A percentile compares a stretch with the other conserved stretches of the same genome.
Conservation (phyloP, 2,797 vertebrate genomes). For the Microcaecilia unicolor region DNA sequence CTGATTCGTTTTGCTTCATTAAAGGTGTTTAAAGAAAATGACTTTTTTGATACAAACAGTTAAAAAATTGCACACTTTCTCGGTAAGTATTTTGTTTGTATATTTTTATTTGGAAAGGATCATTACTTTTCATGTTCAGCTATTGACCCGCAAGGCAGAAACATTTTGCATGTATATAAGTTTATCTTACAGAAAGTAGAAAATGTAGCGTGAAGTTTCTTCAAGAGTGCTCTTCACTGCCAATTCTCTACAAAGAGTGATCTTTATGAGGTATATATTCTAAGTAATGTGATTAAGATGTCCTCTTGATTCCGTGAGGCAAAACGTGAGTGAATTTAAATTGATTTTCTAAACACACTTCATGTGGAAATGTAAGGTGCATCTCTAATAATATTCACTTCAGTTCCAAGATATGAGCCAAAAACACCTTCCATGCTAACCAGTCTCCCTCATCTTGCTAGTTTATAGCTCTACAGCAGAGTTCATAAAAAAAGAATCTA, state of each 20-base stretch:
- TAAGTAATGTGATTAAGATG: background rate
- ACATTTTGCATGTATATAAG: slow-evolving; percentile 4
- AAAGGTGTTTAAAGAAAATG: no score
- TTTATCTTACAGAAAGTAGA: slow-evolving; percentile 6
- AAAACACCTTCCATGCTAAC: no score
- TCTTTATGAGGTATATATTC: slow-evolving; percentile 4
- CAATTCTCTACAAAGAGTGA: slow-evolving; percentile 1
- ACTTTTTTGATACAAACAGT: no score
- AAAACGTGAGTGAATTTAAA: slow-evolving; percentile 3
- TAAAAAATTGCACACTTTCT: no score
- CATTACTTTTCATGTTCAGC: background rate
- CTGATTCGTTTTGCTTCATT: background rate
- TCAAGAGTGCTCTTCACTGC: slow-evolving; percentile 3
- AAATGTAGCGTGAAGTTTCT: slow-evolving; percentile 1
- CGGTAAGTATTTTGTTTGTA: no score
- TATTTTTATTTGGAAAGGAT: slow-evolving; percentile 4
- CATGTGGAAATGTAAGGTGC: background rate
- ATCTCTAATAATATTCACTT: background rate
- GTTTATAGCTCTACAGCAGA: no score
- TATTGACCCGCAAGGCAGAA: background rate
- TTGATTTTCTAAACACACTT: slow-evolving; percentile 1
- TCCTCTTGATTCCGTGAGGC: slow-evolving; percentile 2
- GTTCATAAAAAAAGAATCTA: no score
- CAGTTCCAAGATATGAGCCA: background rate
- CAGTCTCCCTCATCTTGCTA: no score